Evolutionary conservation across 2,888 invertebrate species (phyloP).

Genomic region (Mantis religiosa): DNA sequence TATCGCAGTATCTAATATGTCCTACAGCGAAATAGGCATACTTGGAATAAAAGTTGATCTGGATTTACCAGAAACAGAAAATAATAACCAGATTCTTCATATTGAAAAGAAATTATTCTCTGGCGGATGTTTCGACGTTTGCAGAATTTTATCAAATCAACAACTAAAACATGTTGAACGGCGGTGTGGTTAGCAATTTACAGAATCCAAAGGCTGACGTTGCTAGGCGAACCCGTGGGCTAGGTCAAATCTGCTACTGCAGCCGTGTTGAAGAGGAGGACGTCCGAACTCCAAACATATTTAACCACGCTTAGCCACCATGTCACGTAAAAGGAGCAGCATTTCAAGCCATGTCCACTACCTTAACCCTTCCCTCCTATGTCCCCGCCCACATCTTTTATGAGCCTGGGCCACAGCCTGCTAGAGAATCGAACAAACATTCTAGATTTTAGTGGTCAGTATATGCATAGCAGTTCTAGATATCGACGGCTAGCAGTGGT

Average conservation of each 20-base stretch:
- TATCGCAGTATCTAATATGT: no score
- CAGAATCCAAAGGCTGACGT: background rate
- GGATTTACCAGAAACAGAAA: no score
- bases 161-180: background rate
- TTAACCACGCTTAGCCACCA: background rate
- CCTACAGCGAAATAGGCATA: no score
- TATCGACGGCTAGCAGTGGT: background rate
- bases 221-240: background rate
- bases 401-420: background rate
- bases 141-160: no score
- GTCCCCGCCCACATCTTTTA: background rate
- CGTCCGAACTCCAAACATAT: background rate
- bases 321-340: slow-evolving; percentile 1
- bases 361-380: background rate
- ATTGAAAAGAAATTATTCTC: no score
- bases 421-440: background rate
- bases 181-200: background rate
- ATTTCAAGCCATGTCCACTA: slow-evolving; percentile 1
- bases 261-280: background rate
- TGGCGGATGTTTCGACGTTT: no score
- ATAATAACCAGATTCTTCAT: no score
- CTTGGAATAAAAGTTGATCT: no score
- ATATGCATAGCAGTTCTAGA: background rate
- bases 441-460: background rate
- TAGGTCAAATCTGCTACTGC: background rate